Evolutionary conservation across 2,797 vertebrate genomes (phyloP).

Genomic region (Tauraco hartlaubi): DNA sequence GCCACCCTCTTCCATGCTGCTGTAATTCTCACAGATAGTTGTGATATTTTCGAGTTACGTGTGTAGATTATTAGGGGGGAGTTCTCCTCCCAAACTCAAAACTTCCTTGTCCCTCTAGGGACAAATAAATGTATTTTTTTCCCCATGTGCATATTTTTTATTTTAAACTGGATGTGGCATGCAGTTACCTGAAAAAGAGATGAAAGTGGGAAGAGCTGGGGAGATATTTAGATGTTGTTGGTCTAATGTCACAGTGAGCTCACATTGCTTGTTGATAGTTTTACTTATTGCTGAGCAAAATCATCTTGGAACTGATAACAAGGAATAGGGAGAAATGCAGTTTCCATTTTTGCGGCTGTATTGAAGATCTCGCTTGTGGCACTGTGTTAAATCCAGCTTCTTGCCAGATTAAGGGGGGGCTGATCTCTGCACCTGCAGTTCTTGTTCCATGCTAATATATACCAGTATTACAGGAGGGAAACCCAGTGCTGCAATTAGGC

Average conservation of each 20-base stretch:
- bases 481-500: not conserved
- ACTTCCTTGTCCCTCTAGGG: not conserved
- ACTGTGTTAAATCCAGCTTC: not conserved
- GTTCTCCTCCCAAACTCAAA: not conserved
- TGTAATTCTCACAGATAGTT: not conserved
- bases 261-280: not conserved
- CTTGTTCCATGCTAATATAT: not conserved
- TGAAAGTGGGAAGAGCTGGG: not conserved
- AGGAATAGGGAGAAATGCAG: not conserved
- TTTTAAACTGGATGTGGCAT: not conserved
- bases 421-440: not conserved
- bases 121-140: not conserved
- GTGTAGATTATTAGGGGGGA: not conserved
- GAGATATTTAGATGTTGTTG: not conserved
- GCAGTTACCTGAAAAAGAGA: not conserved
- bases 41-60: not conserved
- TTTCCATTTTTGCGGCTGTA: not conserved
- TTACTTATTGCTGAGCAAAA: not conserved
- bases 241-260: not conserved
- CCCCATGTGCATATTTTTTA: not conserved
- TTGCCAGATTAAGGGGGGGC: not conserved
- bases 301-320: not conserved
- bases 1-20: not conserved
- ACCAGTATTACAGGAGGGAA: not conserved
- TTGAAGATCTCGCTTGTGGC: not conserved